Base-by-base conservation (phyloP, 23 tunicate species). In the Botrylloides violaceus region DNA sequence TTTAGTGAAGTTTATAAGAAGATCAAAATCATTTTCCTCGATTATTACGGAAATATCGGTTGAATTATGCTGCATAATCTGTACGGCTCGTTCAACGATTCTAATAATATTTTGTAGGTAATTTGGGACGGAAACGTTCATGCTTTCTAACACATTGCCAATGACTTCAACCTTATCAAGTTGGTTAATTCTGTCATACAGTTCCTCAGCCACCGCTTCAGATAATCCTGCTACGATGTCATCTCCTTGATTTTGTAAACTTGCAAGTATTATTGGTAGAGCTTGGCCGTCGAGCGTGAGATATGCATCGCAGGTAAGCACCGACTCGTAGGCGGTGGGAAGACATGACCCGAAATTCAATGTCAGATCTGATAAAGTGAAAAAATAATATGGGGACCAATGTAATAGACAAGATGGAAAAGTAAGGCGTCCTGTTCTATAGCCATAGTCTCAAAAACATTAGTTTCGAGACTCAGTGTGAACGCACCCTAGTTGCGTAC, bases 251-350 rank as follows among this genome's bases (percentile, higher is more conserved):
- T 63, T 33, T 63, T 33, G 23, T 19, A 23, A 31, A 63, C 29
- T 34, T 33, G 70, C 34, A 31, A 63, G 29, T 63, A 63, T 4
- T 3, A 7, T 63, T 9, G 20, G n/a, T 31, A 63, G 33, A n/a
- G n/a, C n/a, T 63, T 63, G 70, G 18, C 33, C 35, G 36, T 29
- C 33, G 4, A 28, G 3, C 29, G 32, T 29, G 6, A 29, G 6
- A 9, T 25, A 19, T 29, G 26, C 36, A 19, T 34, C 36, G 35
- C 70, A 63, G 26, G 26, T 23, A 3, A 63, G 9, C 35, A 25
- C 20, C 3, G 70, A 63, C 35, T 21, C 32, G 35, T 63, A 63
- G 36, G 70, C 70, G 35, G 70, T 63, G 33, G 70, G 29, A 27
- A 63, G 26, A 33, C 70, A 63, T 4, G 70, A 63, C 29, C 70